Conservation (phyloP, 2,888 invertebrate species). For the Synergus laeviventris region DNA sequence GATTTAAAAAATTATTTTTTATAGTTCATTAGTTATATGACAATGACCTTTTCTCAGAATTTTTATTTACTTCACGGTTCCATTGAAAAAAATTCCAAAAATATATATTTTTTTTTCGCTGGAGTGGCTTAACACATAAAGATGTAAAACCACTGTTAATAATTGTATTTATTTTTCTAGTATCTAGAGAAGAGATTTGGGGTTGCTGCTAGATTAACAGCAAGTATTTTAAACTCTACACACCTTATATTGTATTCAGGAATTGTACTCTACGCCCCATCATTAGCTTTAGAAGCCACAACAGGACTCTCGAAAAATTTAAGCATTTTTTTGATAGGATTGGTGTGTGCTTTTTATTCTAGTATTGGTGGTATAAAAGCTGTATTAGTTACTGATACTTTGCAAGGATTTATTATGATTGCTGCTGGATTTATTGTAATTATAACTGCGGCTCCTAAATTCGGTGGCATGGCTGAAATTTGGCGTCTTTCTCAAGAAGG, state of each 20-base stretch:
- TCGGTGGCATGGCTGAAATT: constrained; percentile 84
- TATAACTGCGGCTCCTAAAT: constrained; percentile 83
- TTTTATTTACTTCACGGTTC: too few species aligned
- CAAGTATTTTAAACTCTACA: constrained; percentile 89
- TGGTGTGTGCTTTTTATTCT: constrained; percentile 91
- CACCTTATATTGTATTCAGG: constrained; percentile 95
- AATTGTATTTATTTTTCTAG: constrained; percentile 72
- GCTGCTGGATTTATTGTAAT: constrained; percentile 88
- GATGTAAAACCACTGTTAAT: not conserved
- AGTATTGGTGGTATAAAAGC: constrained; percentile 95
- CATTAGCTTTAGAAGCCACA: constrained; percentile 91
- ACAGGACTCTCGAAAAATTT: constrained; percentile 86
- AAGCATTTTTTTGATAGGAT: constrained; percentile 85
- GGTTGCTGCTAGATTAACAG: constrained; percentile 83
- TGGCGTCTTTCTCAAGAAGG: constrained; percentile 84
- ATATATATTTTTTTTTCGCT: constrained; percentile 17
- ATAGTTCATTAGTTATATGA: too few species aligned
- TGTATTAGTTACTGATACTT: constrained; percentile 90
- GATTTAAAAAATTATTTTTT: too few species aligned
- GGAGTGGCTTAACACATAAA: too few species aligned
- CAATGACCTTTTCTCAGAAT: too few species aligned
- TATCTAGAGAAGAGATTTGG: constrained; percentile 94
- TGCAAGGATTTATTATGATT: constrained; percentile 91
- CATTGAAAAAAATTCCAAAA: not conserved
- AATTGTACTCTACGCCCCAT: constrained; percentile 95